phyloP scores from a whole-genome alignment of 2,797 vertebrate genomes.

The Tragelaphus oryx region DNA sequence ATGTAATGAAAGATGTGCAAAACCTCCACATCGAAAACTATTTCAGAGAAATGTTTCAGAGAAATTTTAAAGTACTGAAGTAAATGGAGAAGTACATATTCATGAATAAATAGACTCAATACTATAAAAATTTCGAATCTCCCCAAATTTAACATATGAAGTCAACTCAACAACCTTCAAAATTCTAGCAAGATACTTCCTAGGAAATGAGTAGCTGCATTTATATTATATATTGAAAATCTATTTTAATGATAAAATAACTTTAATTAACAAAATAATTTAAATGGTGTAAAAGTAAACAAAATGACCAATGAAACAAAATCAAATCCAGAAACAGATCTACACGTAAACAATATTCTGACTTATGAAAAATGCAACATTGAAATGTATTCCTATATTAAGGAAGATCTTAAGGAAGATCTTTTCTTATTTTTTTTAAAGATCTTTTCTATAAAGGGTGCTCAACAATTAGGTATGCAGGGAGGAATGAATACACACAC shows the following conservation, averaged over 20 bases:
- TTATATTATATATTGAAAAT: background rate
- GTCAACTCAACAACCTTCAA: background rate
- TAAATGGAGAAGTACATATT: background rate
- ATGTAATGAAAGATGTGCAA: background rate
- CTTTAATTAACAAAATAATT: background rate
- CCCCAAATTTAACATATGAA: background rate
- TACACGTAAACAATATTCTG: background rate
- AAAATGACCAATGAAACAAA: background rate
- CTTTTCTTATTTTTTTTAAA: background rate
- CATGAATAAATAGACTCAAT: background rate
- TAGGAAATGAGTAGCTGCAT: background rate
- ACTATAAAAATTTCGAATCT: background rate
- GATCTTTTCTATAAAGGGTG: background rate
- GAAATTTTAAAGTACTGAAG: background rate
- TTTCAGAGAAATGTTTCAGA: background rate
- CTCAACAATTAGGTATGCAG: background rate
- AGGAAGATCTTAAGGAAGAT: background rate
- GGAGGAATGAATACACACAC: background rate
- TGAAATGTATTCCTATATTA: background rate
- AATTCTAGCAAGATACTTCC: background rate
- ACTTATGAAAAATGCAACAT: background rate
- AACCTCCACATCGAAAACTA: background rate
- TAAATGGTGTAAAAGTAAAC: background rate
- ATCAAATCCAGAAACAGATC: background rate
- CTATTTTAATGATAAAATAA: background rate